A percentile compares a stretch with the other conserved stretches of the same genome.
These are phyloP conservation scores for Glaucopsyche alexis DNA, from an alignment of 2,888 invertebrate species.

Conservation along the genomic window DNA sequence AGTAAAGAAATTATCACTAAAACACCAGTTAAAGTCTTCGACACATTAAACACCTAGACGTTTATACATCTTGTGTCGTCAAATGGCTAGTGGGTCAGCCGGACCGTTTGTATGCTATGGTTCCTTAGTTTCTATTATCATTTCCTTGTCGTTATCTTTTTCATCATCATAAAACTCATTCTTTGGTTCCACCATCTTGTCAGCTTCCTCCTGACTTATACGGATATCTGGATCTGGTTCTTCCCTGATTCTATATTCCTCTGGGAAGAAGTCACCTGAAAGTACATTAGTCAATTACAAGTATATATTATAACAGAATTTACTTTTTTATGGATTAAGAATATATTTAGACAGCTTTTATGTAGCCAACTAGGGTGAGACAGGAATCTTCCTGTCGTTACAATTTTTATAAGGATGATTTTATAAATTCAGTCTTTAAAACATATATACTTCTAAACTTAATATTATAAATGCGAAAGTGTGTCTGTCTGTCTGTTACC, in stretches of 20 bases:
- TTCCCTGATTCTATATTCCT: slow-evolving; percentile 86
- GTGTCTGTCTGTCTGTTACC: too few species aligned
- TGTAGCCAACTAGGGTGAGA: too few species aligned
- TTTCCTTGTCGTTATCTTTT: slow-evolving; percentile 91
- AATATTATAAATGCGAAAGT: too few species aligned
- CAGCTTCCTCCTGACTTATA: slow-evolving; percentile 87
- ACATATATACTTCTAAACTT: too few species aligned
- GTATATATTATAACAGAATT: too few species aligned
- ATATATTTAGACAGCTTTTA: too few species aligned
- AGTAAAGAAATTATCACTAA: background rate
- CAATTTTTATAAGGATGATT: too few species aligned
- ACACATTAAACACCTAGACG: slow-evolving; percentile 7
- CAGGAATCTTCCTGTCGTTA: too few species aligned
- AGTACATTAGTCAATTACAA: too few species aligned
- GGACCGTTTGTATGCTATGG: slow-evolving; percentile 65
- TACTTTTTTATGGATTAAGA: too few species aligned
- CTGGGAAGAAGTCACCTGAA: slow-evolving; percentile 85
- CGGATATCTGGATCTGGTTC: slow-evolving; percentile 92
- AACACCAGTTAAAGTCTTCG: slow-evolving; percentile 1
- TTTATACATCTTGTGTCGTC: slow-evolving; percentile 48
- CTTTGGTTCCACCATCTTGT: slow-evolving; percentile 89
- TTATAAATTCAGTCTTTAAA: too few species aligned
- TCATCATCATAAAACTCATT: slow-evolving; percentile 96
- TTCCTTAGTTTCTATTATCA: slow-evolving; percentile 64
- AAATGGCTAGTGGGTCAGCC: slow-evolving; percentile 58